These are phyloP conservation scores for Xiphorhynchus elegans DNA, from an alignment of 2,113 vertebrate genomes.

Conservation along the genomic window DNA sequence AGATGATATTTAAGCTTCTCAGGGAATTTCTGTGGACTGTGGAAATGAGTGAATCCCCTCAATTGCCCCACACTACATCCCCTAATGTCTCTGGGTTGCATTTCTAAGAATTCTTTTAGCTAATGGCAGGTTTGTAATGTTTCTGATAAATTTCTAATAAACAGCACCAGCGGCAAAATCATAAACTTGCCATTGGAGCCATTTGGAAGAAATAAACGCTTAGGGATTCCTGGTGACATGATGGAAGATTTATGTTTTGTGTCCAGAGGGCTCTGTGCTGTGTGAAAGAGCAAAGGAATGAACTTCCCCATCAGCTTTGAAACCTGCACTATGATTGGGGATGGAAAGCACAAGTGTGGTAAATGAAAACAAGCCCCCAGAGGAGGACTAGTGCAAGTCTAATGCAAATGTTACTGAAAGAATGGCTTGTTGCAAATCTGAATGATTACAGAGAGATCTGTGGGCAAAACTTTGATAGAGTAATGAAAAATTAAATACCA, in stretches of 20 bases:
- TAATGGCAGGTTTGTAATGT: not conserved
- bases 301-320: not conserved
- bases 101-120: not conserved
- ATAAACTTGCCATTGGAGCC: not conserved
- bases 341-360: not conserved
- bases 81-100: not conserved
- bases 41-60: not conserved
- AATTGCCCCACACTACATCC: not conserved
- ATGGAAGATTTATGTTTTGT: not conserved
- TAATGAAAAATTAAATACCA: slow-evolving; percentile 54
- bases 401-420: not conserved
- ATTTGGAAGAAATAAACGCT: not conserved
- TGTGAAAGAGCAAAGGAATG: not conserved
- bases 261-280: fast-evolving
- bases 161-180: not conserved
- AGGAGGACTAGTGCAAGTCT: not conserved
- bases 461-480: slow-evolving; percentile 26
- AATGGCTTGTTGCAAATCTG: not conserved
- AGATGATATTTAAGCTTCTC: not conserved
- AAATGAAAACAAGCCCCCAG: slow-evolving; percentile 1
- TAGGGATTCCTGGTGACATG: not conserved
- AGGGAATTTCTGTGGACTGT: not conserved
- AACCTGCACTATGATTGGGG: fast-evolving
- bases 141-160: not conserved
- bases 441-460: not conserved